A percentile compares a stretch with the other conserved stretches of the same genome.
These are phyloP conservation scores for Chrysocyon brachyurus DNA, from an alignment of 2,797 vertebrate species.

Conservation along the genomic window DNA sequence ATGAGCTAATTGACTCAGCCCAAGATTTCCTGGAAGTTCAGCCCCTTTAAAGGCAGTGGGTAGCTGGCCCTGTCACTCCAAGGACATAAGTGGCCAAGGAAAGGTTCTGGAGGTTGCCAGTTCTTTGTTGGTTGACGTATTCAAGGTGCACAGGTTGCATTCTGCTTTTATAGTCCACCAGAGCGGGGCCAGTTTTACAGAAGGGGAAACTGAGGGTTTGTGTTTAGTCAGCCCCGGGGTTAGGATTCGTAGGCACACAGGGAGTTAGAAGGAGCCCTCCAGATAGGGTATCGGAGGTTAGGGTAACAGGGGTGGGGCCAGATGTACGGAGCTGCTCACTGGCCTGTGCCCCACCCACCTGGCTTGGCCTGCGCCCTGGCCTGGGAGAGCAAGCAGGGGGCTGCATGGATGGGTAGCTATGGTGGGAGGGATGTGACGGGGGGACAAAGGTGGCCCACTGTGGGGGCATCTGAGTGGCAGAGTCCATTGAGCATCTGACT, in stretches of 20 bases:
- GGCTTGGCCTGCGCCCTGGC: not conserved
- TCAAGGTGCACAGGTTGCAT: not conserved
- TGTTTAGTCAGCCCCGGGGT: not conserved
- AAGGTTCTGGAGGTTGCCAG: not conserved
- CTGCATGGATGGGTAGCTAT: not conserved
- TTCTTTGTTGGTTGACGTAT: not conserved
- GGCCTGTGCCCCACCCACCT: rapidly evolving
- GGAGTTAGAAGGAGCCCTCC: not conserved
- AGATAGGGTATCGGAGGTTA: not conserved
- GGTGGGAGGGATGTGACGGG: not conserved
- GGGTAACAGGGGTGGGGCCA: rapidly evolving
- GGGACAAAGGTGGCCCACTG: not conserved
- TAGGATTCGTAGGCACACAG: not conserved
- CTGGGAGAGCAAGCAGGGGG: not conserved
- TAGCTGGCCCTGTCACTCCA: not conserved
- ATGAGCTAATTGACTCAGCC: not conserved
- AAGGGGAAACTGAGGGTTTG: not conserved
- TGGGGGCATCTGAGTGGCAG: not conserved
- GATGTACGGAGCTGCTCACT: not conserved
- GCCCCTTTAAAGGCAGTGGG: not conserved
- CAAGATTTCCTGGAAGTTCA: not conserved
- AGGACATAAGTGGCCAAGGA: not conserved
- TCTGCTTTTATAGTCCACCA: not conserved
- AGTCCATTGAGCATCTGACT: not conserved
- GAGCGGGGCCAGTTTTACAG: not conserved